phyloP scores from a whole-genome alignment of 2,888 invertebrate genomes.

The Napeogenes sylphis region DNA sequence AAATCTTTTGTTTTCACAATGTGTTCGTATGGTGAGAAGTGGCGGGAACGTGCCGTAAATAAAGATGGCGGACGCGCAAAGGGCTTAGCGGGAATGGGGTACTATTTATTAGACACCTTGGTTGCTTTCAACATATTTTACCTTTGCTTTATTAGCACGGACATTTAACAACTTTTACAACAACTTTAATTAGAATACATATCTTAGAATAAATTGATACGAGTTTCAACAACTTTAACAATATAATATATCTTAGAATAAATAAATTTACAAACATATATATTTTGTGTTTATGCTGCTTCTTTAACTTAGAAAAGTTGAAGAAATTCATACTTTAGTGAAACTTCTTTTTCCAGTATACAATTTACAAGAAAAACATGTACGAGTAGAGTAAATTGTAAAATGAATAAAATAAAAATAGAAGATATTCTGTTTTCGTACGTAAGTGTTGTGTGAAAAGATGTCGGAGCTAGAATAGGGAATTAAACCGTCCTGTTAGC shows the following conservation, averaged over 20 bases:
- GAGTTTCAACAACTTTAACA: too few species aligned
- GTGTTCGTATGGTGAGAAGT: conserved; percentile 44
- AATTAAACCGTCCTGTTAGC: conserved; percentile 56
- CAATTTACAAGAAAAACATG: too few species aligned
- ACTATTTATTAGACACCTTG: conserved; percentile 44
- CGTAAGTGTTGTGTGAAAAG: conserved; percentile 41
- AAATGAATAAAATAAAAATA: too few species aligned
- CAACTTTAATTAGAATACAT: background rate
- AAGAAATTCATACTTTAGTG: too few species aligned
- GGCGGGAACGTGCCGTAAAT: conserved; percentile 66
- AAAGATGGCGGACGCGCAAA: conserved; percentile 57
- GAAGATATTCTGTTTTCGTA: too few species aligned
- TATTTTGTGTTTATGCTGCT: too few species aligned
- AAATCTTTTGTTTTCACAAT: conserved; percentile 25
- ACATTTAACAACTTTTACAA: conserved; percentile 14
- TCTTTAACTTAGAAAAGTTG: too few species aligned
- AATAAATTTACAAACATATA: too few species aligned
- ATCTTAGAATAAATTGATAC: too few species aligned
- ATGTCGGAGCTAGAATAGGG: conserved; percentile 42
- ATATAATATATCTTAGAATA: too few species aligned
- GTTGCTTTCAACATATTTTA: conserved; percentile 34
- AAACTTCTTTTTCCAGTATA: too few species aligned
- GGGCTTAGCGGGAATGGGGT: conserved; percentile 48
- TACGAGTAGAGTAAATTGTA: too few species aligned
- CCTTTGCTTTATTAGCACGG: conserved; percentile 28